Evolutionary conservation across 2,888 invertebrate species (phyloP).

Genomic region (Tethea ocularis): DNA sequence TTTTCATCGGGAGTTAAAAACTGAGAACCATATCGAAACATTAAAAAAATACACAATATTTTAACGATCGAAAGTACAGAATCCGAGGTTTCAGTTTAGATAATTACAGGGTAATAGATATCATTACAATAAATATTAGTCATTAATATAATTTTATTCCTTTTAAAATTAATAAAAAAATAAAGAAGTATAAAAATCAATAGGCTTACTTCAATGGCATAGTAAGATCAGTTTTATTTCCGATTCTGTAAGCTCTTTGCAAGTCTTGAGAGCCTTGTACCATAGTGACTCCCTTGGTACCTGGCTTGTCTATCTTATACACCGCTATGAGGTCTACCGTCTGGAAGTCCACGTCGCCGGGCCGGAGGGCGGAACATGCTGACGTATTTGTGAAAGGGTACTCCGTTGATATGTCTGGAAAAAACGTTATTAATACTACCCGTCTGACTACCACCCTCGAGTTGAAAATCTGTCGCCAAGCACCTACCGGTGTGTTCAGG

Average conservation of each 20-base stretch:
- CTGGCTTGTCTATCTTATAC: conserved; percentile 87
- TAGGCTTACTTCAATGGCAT: conserved; percentile 86
- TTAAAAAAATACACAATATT: too few relatives aligned
- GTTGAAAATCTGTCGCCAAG: too few relatives aligned
- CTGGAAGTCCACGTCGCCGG: conserved; percentile 91
- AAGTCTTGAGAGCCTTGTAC: conserved; percentile 90
- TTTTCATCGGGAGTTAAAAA: too few relatives aligned
- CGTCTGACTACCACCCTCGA: too few relatives aligned
- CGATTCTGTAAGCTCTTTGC: conserved; percentile 92
- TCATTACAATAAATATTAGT: too few relatives aligned
- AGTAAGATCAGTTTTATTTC: conserved; percentile 88
- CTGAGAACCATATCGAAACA: too few relatives aligned
- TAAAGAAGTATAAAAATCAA: neutral
- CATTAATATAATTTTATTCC: too few relatives aligned
- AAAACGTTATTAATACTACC: neutral
- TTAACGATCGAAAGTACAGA: too few relatives aligned
- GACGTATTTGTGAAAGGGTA: conserved; percentile 41
- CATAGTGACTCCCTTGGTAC: conserved; percentile 86
- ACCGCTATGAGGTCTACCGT: conserved; percentile 92
- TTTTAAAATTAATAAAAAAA: too few relatives aligned
- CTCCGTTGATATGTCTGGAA: conserved; percentile 51
- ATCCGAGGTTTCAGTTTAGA: too few relatives aligned
- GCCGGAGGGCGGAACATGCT: conserved; percentile 65
- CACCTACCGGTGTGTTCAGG: too few relatives aligned
- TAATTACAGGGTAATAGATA: too few relatives aligned